These are phyloP conservation scores for Meleagris gallopavo DNA, from an alignment of 2,113 vertebrate species.

Conservation along the genomic window DNA sequence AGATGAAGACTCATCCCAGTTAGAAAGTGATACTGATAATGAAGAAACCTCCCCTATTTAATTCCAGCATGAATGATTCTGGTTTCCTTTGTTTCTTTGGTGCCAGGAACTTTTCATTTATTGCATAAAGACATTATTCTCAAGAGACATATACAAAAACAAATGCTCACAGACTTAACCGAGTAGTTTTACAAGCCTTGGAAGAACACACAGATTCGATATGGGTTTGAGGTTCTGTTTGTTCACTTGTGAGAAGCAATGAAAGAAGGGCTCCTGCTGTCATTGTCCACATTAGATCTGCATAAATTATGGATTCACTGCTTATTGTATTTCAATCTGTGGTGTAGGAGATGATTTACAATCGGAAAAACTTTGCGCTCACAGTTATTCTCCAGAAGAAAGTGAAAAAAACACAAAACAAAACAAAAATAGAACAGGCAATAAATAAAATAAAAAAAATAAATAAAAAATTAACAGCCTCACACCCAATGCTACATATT, in stretches of 20 bases:
- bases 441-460: too few species aligned
- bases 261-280: fast-evolving
- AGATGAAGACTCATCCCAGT: not conserved
- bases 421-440: fast-evolving
- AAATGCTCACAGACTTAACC: not conserved
- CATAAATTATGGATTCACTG: not conserved
- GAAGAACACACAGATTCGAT: not conserved
- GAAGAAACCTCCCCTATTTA: not conserved
- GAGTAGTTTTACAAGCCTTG: not conserved
- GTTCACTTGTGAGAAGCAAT: fast-evolving
- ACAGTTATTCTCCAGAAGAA: not conserved
- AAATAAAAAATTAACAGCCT: not conserved
- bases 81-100: not conserved
- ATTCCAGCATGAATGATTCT: not conserved
- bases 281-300: not conserved
- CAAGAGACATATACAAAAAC: not conserved
- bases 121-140: fast-evolving
- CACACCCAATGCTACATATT: fast-evolving
- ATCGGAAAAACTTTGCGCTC: not conserved
- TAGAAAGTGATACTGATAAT: not conserved
- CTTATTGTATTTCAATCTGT: not conserved
- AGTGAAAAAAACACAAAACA: not conserved
- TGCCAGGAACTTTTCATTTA: not conserved
- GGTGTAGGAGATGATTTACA: not conserved
- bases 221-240: fast-evolving